Base-by-base conservation (phyloP, 2,888 invertebrate species). In the Octodonta nipae region DNA sequence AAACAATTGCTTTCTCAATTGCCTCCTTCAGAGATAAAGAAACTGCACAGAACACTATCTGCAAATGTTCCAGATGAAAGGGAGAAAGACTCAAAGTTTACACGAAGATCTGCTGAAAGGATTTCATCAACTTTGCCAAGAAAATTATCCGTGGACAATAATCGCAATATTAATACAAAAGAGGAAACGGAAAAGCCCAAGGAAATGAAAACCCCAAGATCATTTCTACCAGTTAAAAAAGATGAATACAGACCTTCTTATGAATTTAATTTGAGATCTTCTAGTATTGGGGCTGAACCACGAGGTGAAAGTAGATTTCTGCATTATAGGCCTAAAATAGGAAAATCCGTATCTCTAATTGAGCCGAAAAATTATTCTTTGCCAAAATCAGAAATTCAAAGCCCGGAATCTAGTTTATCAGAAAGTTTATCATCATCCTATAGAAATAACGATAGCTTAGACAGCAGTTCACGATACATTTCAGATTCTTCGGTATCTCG, bases 1-100 rank as follows among this genome's bases (percentile, higher is more conserved):
- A 74, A 71, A 38, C 78, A 78, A 58, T 64, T 79, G 46, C 64
- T 79, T 35, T 74, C 77, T 44, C 75, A 76, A 55, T 58, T 79
- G 52, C 76, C 78, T 42, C 75, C 78, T 2, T 73, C 71, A 38
- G 78, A 79, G 63, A 75, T 75, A 15, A 67, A 71, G 47, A 66
- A 70, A 47, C 57, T 79, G 44, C 75, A 77, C 36, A 70, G 78
- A 48, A 78, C 78, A 35, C 64, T 78, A 28, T 72, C 72, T 41
- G 67, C 70, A 54, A 50, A 55, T 28, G 54, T 49, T 32, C 38
- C 50, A 26, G 48, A 47, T 27, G 46, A 47, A 25, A 17, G 35
- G 3, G 26, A 37, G 16, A 38, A 36, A 28, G 32, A 30, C 26
- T 34, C 40, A 4, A 38, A 36, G 11, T 36, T 36, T 25, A 13